A percentile compares a stretch with the other conserved stretches of the same genome.
These are phyloP conservation scores for Dallia pectoralis DNA, from an alignment of 2,797 vertebrate genomes.

Conservation along the genomic window DNA sequence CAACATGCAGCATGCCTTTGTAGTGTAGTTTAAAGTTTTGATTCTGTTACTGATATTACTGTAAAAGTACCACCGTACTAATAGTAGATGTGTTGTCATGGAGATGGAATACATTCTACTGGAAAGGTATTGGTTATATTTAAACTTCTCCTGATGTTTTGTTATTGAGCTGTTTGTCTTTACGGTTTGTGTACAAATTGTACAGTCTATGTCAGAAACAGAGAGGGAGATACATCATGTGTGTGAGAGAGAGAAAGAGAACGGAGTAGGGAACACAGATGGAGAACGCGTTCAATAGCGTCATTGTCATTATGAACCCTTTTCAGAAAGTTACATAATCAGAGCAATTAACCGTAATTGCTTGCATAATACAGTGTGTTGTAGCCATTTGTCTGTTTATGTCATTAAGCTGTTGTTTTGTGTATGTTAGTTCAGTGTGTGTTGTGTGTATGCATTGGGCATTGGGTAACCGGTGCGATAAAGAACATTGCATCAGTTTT, in stretches of 20 bases:
- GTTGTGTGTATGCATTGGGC: background rate
- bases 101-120: constrained; percentile 64
- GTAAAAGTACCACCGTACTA: constrained; percentile 12
- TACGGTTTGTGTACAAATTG: background rate
- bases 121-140: constrained; percentile 52
- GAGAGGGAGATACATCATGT: background rate
- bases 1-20: constrained; percentile 39
- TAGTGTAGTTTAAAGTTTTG: constrained; percentile 50
- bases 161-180: background rate
- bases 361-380: constrained; percentile 47
- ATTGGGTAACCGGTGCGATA: too few species aligned
- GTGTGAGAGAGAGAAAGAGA: constrained; percentile 21
- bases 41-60: constrained; percentile 30
- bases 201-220: background rate
- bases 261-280: constrained; percentile 14
- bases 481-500: background rate
- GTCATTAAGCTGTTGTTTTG: background rate
- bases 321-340: constrained; percentile 46
- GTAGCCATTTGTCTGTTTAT: constrained; percentile 20
- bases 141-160: background rate
- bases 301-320: constrained; percentile 52
- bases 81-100: constrained; percentile 54
- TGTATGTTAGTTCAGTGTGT: background rate
- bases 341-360: constrained; percentile 52
- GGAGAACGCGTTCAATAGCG: constrained; percentile 52